phyloP scores from a whole-genome alignment of 1,140 invertebrate genomes.

The Drosophila kikkawai region DNA sequence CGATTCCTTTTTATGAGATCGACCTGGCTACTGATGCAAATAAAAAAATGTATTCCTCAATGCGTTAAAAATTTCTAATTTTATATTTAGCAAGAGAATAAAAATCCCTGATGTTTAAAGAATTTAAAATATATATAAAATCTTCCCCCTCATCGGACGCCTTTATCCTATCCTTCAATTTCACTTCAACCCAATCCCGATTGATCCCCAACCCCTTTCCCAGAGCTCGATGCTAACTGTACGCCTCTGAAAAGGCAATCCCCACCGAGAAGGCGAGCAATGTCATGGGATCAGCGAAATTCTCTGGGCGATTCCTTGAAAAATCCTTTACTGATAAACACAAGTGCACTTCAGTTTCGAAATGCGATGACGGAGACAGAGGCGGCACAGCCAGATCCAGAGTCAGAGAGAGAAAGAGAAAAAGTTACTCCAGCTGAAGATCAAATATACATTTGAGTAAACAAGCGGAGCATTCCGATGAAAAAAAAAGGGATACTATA shows the following conservation, averaged over 20 bases:
- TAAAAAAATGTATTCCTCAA: neutral
- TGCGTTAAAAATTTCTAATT: too few relatives aligned
- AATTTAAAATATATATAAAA: too few relatives aligned
- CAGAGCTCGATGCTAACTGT: conserved; percentile 12
- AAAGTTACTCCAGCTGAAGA: conserved; percentile 52
- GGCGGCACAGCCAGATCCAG: neutral
- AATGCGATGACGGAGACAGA: conserved; percentile 3
- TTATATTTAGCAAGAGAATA: too few relatives aligned
- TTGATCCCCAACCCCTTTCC: conserved; percentile 10
- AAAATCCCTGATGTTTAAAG: too few relatives aligned
- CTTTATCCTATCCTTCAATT: neutral
- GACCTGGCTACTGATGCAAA: too few relatives aligned
- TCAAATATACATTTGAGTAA: conserved; percentile 81
- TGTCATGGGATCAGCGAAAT: conserved; percentile 44
- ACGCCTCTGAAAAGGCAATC: conserved; percentile 12
- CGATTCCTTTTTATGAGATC: neutral
- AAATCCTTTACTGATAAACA: conserved; percentile 69
- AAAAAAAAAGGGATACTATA: conserved; percentile 71
- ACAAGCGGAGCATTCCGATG: conserved; percentile 72
- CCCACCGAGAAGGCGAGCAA: conserved; percentile 3
- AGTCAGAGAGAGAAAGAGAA: conserved; percentile 23
- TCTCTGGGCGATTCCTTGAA: conserved; percentile 61
- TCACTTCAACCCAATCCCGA: neutral
- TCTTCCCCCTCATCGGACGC: neutral
- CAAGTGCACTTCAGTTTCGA: conserved; percentile 41